Base-by-base conservation (phyloP, 2,888 invertebrate species). In the Cataglyphis albicans region DNA sequence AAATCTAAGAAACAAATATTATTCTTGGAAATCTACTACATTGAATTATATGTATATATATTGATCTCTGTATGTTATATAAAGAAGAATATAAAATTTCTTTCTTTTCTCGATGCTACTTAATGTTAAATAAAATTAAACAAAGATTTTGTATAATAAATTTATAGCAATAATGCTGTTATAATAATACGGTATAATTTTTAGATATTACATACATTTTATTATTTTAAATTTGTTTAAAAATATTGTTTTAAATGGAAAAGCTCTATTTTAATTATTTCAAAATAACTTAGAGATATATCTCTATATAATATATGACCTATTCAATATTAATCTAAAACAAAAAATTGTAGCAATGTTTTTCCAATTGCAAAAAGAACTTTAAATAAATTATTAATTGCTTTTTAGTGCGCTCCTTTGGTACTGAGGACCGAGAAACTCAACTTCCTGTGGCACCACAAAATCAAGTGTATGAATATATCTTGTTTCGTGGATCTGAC, bases 401-500 rank as follows among this genome's bases (percentile, higher is more conserved):
- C 4, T 55, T 82, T 41, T 95, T 95, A 99, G 99, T 99, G 89
- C 97, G 99, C 91, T 99, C 99, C 12, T 99, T 99, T 96, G 99
- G 99, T 81, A 99, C 99, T 57, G 99, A 99, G 95, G 99, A 99
- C 94, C 96, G 99, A 68, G 98, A 99, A 92, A 98, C 99, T 6
- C 98, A 98, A 93, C 98, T 97, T 94, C 98, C 98, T 86, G 99
- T 99, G 81, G 98, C 99, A 75, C 98, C 99, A 29, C 98, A 99
- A 95, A 98, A 98, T 95, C 99, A 99, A 95, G 98, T 99, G 80
- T 99, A 99, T 95, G 99, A 99, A 94, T 99, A 99, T 95, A 99
- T 99, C 93, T 96, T 99, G 91, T 99, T 99, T 95, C 97, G 99
- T 90, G 99, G 99, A 67, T 97, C 98, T 89, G 99, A 99, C 95